Conservation (phyloP, 2,888 invertebrate genomes). For the Sylvicola cinctus region DNA sequence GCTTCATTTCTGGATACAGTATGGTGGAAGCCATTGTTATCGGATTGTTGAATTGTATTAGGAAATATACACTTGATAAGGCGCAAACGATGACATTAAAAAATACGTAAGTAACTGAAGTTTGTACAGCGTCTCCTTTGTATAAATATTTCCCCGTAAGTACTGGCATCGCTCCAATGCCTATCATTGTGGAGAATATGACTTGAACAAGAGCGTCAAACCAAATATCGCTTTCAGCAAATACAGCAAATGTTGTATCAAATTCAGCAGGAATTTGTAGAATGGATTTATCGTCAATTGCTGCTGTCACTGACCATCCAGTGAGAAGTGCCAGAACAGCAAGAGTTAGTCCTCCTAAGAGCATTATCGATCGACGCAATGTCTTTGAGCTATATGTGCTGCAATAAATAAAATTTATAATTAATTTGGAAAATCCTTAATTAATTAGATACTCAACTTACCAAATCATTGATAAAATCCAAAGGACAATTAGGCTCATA, state of each 20-base stretch:
- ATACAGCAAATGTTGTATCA: too few relatives aligned
- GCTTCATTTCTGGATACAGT: conserved; percentile 17
- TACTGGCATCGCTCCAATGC: conserved; percentile 23
- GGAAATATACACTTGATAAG: conserved; percentile 22
- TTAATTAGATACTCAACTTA: conserved; percentile 9
- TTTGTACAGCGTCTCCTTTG: conserved; percentile 23
- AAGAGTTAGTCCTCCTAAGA: conserved; percentile 19
- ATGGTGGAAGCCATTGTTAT: conserved; percentile 9
- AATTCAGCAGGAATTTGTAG: too few relatives aligned
- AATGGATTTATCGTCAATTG: conserved; percentile 18
- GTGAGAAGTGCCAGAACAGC: conserved; percentile 17
- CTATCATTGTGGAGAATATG: conserved; percentile 22
- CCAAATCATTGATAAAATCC: conserved; percentile 24
- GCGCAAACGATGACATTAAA: conserved; percentile 24
- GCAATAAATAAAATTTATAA: conserved; percentile 3
- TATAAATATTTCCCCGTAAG: conserved; percentile 25
- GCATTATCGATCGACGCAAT: conserved; percentile 19
- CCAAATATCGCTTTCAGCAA: conserved; percentile 21
- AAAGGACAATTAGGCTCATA: conserved; percentile 20
- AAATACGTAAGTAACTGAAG: conserved; percentile 23
- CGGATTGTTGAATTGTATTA: conserved; percentile 21
- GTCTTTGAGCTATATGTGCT: conserved; percentile 25
- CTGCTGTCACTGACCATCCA: conserved; percentile 22
- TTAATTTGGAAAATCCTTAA: background rate
- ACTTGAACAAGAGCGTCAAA: conserved; percentile 25